Evolutionary conservation across 2,888 invertebrate species (phyloP).

Genomic region (Agriopis leucophaearia): DNA sequence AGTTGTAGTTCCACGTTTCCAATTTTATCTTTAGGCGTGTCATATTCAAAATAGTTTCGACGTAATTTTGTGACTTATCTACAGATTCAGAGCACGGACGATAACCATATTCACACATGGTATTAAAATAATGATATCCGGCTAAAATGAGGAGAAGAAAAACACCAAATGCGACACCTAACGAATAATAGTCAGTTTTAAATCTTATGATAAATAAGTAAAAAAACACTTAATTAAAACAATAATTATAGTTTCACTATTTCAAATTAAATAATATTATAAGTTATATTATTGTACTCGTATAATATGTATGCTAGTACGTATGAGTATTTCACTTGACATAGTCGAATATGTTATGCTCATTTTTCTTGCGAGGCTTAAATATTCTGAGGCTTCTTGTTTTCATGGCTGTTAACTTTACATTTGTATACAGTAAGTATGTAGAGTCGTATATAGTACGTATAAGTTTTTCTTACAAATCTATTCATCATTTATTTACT

Average conservation of each 20-base stretch:
- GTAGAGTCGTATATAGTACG: too few relatives aligned
- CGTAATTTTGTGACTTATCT: constrained; percentile 49
- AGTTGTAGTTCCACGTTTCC: constrained; percentile 74
- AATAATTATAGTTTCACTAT: neutral
- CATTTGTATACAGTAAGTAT: too few relatives aligned
- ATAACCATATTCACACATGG: constrained; percentile 49
- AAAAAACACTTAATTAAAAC: neutral
- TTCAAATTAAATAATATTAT: too few relatives aligned
- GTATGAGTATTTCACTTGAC: too few relatives aligned
- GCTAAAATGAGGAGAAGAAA: constrained; percentile 80
- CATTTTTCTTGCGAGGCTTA: neutral
- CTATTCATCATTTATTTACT: too few relatives aligned
- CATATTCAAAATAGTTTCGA: constrained; percentile 72
- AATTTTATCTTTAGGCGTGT: constrained; percentile 69
- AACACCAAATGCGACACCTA: constrained; percentile 82
- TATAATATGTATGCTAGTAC: too few relatives aligned
- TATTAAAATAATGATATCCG: constrained; percentile 79
- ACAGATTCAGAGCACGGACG: constrained; percentile 54
- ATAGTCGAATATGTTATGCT: too few relatives aligned
- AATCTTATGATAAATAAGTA: constrained; percentile 69
- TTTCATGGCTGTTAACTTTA: too few relatives aligned
- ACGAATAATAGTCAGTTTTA: constrained; percentile 80
- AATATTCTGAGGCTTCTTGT: neutral
- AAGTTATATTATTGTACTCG: too few relatives aligned
- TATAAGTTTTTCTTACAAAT: too few relatives aligned